Evolutionary conservation across 2,797 vertebrate species (phyloP).

Genomic region (Rachycentron canadum): DNA sequence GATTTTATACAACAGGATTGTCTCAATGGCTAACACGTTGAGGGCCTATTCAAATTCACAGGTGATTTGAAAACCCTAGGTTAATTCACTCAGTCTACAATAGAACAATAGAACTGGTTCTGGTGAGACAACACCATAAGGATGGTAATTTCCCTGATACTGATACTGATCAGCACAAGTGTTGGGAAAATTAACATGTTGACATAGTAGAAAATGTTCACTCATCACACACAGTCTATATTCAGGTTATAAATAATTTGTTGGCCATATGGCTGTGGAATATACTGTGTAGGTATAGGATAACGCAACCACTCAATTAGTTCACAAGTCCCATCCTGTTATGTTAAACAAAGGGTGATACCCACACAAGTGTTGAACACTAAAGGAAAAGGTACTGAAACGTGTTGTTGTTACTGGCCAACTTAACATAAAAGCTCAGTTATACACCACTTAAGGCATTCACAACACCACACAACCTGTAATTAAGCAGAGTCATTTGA

Average conservation of each 20-base stretch:
- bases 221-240: not conserved
- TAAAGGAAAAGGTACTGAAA: not conserved
- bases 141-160: conserved; percentile 23
- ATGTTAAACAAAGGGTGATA: not conserved
- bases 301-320: not conserved
- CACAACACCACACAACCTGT: not conserved
- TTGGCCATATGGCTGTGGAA: not conserved
- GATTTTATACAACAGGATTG: too few species aligned
- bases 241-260: not conserved
- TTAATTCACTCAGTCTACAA: conserved; percentile 1
- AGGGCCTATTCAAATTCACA: conserved; percentile 18
- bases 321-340: not conserved
- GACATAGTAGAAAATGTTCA: not conserved
- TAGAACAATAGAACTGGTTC: conserved; percentile 7
- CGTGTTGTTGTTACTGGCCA: not conserved
- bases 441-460: conserved; percentile 1
- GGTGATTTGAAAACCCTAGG: not conserved
- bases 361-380: not conserved
- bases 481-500: not conserved
- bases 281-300: not conserved
- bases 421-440: not conserved
- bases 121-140: not conserved
- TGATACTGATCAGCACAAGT: not conserved
- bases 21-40: not conserved
- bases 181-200: not conserved